Conservation (phyloP, 2,113 vertebrate species). For the Xenopus borealis region DNA sequence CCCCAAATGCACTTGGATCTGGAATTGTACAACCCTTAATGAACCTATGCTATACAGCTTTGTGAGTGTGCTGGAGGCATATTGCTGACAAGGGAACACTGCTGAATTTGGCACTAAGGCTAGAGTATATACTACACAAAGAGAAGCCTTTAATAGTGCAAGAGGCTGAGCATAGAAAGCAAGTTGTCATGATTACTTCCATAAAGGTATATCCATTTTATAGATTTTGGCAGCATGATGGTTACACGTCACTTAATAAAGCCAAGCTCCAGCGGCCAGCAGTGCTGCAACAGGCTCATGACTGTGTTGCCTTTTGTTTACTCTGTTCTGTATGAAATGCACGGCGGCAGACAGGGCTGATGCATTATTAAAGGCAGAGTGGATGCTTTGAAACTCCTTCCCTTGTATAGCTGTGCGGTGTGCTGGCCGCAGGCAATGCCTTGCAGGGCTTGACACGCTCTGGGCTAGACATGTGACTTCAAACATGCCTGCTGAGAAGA, state of each 20-base stretch:
- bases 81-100: too few relatives aligned
- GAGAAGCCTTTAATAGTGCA: too few relatives aligned
- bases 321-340: conserved; percentile 21
- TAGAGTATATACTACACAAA: too few relatives aligned
- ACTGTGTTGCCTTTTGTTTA: conserved; percentile 28
- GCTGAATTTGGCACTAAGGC: too few relatives aligned
- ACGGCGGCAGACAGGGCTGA: conserved; percentile 13
- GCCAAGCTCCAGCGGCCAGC: neutral
- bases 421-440: conserved; percentile 13
- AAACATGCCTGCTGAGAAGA: conserved; percentile 27
- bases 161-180: too few relatives aligned
- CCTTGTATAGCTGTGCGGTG: conserved; percentile 9
- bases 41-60: too few relatives aligned
- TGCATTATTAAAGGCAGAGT: conserved; percentile 34
- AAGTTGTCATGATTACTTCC: too few relatives aligned
- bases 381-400: conserved; percentile 29
- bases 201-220: too few relatives aligned
- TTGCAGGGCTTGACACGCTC: conserved; percentile 26
- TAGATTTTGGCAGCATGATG: neutral
- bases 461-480: conserved; percentile 32
- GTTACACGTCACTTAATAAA: conserved; percentile 2
- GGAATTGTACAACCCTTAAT: too few relatives aligned
- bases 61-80: too few relatives aligned
- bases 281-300: neutral
- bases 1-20: too few relatives aligned